These are phyloP conservation scores for Cynoglossus semilaevis DNA, from an alignment of 2,113 vertebrate species.

Conservation along the genomic window DNA sequence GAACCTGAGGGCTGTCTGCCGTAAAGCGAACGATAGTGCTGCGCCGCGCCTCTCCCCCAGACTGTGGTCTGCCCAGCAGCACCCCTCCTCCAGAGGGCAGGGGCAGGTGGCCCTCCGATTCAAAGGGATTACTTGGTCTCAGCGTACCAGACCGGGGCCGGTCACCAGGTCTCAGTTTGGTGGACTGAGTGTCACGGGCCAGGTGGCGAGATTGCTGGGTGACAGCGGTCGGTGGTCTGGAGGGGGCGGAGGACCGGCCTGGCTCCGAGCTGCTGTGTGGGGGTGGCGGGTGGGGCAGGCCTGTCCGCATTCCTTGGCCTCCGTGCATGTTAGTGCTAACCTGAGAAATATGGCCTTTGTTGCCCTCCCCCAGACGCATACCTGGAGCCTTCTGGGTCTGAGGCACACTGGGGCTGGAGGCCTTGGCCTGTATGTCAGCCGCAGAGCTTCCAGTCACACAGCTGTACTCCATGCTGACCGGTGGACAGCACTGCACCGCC, in stretches of 20 bases:
- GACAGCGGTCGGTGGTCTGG: conserved; percentile 81
- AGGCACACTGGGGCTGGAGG: conserved; percentile 87
- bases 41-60: conserved; percentile 82
- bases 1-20: conserved; percentile 87
- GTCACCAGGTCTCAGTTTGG: conserved; percentile 89
- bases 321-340: conserved; percentile 87
- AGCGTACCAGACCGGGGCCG: conserved; percentile 85
- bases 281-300: conserved; percentile 82
- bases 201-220: conserved; percentile 88
- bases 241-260: conserved; percentile 78
- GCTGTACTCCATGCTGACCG: conserved; percentile 88
- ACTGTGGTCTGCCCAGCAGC: conserved; percentile 88
- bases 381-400: conserved; percentile 85
- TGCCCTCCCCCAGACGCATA: conserved; percentile 86
- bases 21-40: conserved; percentile 94
- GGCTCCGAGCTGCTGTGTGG: conserved; percentile 87
- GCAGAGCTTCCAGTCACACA: conserved; percentile 84
- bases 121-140: conserved; percentile 87
- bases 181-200: conserved; percentile 78
- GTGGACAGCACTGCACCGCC: conserved; percentile 83
- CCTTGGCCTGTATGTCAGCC: conserved; percentile 89
- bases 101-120: conserved; percentile 86
- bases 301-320: conserved; percentile 81
- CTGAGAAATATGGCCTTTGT: conserved; percentile 89
- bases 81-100: conserved; percentile 83